phyloP scores from a whole-genome alignment of 2,888 invertebrate genomes.

The Perizoma flavofasciatum region DNA sequence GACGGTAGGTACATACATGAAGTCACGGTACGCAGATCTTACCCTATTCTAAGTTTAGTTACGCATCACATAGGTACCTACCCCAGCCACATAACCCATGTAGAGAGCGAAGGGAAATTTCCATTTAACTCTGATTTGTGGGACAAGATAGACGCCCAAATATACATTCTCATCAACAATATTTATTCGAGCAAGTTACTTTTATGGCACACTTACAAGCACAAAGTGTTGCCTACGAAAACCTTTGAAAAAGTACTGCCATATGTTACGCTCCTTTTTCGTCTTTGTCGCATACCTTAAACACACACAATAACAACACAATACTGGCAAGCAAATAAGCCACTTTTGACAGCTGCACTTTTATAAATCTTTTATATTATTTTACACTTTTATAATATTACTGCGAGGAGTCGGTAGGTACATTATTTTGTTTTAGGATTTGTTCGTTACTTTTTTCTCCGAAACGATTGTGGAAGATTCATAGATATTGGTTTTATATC shows the following conservation, averaged over 20 bases:
- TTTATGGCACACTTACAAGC: slow-evolving; percentile 63
- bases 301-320: too few relatives aligned
- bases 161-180: slow-evolving; percentile 43
- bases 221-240: slow-evolving; percentile 60
- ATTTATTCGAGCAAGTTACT: slow-evolving; percentile 67
- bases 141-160: slow-evolving; percentile 41
- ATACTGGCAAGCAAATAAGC: too few relatives aligned
- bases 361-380: too few relatives aligned
- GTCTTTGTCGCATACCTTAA: too few relatives aligned
- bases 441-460: too few relatives aligned
- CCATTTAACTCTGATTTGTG: slow-evolving; percentile 64
- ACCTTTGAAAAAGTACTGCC: slow-evolving; percentile 64
- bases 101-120: slow-evolving; percentile 23
- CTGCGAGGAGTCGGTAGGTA: too few relatives aligned
- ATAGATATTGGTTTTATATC: too few relatives aligned
- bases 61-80: slow-evolving; percentile 9
- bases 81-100: slow-evolving; percentile 2
- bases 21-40: slow-evolving; percentile 10
- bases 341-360: too few relatives aligned
- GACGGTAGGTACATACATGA: background rate
- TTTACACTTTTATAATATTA: too few relatives aligned
- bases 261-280: slow-evolving; percentile 51
- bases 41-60: slow-evolving; percentile 18
- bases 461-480: too few relatives aligned
- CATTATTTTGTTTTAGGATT: too few relatives aligned